These are phyloP conservation scores for Dysidea cf. avara DNA, from an alignment of 37 sponge, comb jelly and placozoan species.

Conservation along the genomic window DNA sequence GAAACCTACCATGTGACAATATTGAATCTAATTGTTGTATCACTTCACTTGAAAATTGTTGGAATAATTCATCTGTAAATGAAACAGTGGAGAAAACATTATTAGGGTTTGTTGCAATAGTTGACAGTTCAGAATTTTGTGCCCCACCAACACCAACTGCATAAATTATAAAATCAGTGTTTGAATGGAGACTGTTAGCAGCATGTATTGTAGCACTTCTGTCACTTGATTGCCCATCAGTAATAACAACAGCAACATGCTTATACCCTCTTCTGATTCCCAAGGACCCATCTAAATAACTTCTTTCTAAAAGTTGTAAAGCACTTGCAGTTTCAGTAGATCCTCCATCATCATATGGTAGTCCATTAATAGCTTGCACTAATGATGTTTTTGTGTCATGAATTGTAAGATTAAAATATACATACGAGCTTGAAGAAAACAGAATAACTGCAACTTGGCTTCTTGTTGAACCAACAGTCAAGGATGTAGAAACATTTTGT, in stretches of 20 bases:
- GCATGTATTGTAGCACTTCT: constrained; percentile 17
- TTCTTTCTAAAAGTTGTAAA: constrained; percentile 2
- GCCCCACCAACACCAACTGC: constrained; percentile 42
- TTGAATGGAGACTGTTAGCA: constrained; percentile 20
- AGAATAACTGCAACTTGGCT: constrained; percentile 27
- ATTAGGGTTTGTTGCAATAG: constrained; percentile 29
- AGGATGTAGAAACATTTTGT: constrained; percentile 9
- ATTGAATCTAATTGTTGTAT: no score
- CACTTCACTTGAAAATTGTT: no score
- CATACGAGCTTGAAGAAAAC: no score
- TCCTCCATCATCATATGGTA: constrained; percentile 9
- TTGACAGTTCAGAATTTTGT: constrained; percentile 22
- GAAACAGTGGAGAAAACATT: constrained; percentile 14
- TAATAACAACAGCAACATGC: constrained; percentile 52
- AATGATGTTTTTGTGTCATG: no score
- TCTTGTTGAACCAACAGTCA: constrained; percentile 19
- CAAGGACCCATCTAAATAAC: constrained; percentile 24
- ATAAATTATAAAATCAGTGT: constrained; percentile 31
- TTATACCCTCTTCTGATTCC: no score
- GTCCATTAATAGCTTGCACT: constrained; percentile 9
- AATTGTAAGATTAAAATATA: no score
- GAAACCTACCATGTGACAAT: no score
- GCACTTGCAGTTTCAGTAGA: constrained; percentile 58
- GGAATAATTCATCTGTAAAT: no score
- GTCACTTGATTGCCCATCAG: constrained; percentile 58